phyloP scores from a whole-genome alignment of 2,113 vertebrate species.

The Cheirogaleus medius region DNA sequence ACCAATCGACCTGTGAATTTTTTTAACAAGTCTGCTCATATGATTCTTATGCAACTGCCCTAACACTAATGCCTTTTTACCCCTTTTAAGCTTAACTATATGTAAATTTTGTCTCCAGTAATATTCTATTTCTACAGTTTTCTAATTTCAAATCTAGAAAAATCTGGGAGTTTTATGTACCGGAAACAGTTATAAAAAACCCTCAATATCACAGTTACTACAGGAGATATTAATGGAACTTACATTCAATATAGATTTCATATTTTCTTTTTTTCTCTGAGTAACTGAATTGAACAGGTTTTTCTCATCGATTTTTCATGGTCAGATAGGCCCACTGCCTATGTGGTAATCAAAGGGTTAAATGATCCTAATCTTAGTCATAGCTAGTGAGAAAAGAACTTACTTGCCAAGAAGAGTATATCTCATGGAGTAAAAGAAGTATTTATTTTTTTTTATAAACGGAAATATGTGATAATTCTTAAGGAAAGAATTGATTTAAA shows the following conservation, averaged over 20 bases:
- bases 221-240: neutral
- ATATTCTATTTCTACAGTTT: neutral
- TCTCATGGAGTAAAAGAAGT: neutral
- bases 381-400: neutral
- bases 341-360: neutral
- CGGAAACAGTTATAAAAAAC: neutral
- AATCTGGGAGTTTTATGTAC: neutral
- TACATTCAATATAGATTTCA: neutral
- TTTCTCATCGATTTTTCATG: neutral
- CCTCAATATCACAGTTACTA: neutral
- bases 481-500: neutral
- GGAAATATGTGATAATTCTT: neutral
- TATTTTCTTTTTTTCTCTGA: neutral
- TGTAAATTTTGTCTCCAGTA: neutral
- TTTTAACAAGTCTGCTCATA: neutral
- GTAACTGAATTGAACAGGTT: neutral
- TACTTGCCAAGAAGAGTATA: neutral
- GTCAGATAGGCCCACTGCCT: neutral
- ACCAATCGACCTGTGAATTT: neutral
- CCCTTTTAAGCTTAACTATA: neutral
- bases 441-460: neutral
- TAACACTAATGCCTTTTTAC: neutral
- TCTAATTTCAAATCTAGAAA: slow-evolving; percentile 22
- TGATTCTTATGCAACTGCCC: neutral
- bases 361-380: neutral